These are phyloP conservation scores for Drosophila stalkeri DNA, from an alignment of 2,888 invertebrate genomes.

Conservation along the genomic window DNA sequence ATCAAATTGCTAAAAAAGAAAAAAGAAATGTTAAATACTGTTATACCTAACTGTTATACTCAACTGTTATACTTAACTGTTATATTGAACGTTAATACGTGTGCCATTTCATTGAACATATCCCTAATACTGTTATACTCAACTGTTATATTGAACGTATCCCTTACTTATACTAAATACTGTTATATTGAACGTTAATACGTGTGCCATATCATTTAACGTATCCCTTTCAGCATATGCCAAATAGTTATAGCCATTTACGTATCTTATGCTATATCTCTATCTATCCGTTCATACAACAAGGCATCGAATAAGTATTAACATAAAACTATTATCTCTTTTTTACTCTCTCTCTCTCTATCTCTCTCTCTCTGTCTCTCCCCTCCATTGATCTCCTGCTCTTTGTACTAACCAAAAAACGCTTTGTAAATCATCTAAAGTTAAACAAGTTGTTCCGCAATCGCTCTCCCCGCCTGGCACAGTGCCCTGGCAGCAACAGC, in stretches of 20 bases:
- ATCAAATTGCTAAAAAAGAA: not conserved
- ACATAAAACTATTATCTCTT: slow-evolving; percentile 20
- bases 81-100: slow-evolving; percentile 9
- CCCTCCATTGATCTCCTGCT: slow-evolving; percentile 19
- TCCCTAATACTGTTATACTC: slow-evolving; percentile 6
- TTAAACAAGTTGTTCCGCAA: slow-evolving; percentile 89
- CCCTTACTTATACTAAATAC: slow-evolving; percentile 3
- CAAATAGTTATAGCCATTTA: slow-evolving; percentile 39
- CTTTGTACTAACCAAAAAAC: slow-evolving; percentile 25
- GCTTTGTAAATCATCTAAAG: slow-evolving; percentile 79
- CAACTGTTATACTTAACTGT: slow-evolving; percentile 23
- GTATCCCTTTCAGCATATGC: slow-evolving; percentile 18
- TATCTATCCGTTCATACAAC: slow-evolving; percentile 27
- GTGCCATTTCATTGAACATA: slow-evolving; percentile 9
- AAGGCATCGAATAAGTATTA: slow-evolving; percentile 38
- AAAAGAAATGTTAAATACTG: slow-evolving; percentile 9
- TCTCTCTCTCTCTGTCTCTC: not conserved
- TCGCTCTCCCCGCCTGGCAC: slow-evolving; percentile 88
- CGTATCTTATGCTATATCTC: slow-evolving; percentile 40
- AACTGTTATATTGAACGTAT: slow-evolving; percentile 4
- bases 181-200: slow-evolving; percentile 48
- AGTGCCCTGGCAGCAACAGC: slow-evolving; percentile 88
- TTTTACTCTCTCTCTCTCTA: slow-evolving; percentile 23
- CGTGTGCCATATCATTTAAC: slow-evolving; percentile 32
- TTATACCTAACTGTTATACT: slow-evolving; percentile 24